Percentiles rank a stretch among this genome's conserved stretches.
These are phyloP conservation scores for Lomographa bimaculata DNA, from an alignment of 2,888 invertebrate species.

Conservation along the genomic window DNA sequence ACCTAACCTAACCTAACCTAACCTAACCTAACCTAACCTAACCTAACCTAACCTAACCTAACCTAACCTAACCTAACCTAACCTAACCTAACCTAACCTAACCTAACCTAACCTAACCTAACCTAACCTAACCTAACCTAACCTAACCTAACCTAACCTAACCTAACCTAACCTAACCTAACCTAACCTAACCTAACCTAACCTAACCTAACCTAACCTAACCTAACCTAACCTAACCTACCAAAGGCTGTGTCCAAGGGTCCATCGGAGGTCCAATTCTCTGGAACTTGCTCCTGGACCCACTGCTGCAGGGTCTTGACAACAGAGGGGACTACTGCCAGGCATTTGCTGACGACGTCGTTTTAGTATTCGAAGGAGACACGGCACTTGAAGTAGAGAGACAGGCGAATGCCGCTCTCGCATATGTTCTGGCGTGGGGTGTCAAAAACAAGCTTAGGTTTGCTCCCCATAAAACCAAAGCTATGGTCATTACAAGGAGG, in stretches of 20 bases:
- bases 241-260: constrained; percentile 21
- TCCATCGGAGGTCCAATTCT: too few species aligned
- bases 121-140: constrained; percentile 6
- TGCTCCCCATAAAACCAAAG: too few species aligned
- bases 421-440: too few species aligned
- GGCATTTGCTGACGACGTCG: too few species aligned
- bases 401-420: too few species aligned
- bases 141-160: constrained; percentile 7
- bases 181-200: constrained; percentile 28
- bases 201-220: constrained; percentile 31
- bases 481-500: too few species aligned
- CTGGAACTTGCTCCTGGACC: too few species aligned
- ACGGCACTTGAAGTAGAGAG: too few species aligned
- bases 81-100: constrained; percentile 3
- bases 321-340: too few species aligned
- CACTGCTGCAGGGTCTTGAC: too few species aligned
- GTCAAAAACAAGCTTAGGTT: too few species aligned
- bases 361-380: too few species aligned
- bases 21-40: constrained; percentile 6
- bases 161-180: constrained; percentile 13
- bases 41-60: constrained; percentile 6
- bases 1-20: constrained; percentile 14
- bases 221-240: constrained; percentile 26
- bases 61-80: constrained; percentile 6
- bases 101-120: constrained; percentile 6